Evolutionary conservation across 1,140 invertebrate genomes (phyloP).

Genomic region (Holcopasites calliopsidis): DNA sequence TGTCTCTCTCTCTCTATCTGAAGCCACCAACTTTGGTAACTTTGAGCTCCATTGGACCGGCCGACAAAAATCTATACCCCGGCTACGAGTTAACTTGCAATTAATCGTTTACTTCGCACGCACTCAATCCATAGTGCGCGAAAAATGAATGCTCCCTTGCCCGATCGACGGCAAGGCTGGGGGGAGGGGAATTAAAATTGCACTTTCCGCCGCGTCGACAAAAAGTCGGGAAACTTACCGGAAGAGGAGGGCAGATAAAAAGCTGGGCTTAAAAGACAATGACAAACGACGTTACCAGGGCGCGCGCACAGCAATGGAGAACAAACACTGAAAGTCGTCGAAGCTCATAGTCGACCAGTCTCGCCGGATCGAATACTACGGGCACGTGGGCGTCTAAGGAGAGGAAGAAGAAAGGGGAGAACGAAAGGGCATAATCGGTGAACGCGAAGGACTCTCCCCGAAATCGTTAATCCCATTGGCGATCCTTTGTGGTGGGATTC

Average conservation of each 20-base stretch:
- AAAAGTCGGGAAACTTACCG: neutral
- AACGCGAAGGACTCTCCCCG: slow-evolving; percentile 32
- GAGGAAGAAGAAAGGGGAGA: neutral
- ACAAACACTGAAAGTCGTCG: slow-evolving; percentile 17
- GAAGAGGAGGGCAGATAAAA: neutral
- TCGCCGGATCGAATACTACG: too few relatives aligned
- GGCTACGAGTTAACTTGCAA: slow-evolving; percentile 27
- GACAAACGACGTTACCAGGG: slow-evolving; percentile 26
- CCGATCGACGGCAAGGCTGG: neutral
- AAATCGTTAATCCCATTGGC: slow-evolving; percentile 59
- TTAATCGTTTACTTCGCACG: too few relatives aligned
- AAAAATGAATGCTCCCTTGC: too few relatives aligned
- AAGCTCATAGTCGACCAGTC: slow-evolving; percentile 35
- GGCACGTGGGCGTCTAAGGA: too few relatives aligned
- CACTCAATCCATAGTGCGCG: neutral
- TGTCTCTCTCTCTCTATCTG: slow-evolving; percentile 19
- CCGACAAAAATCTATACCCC: slow-evolving; percentile 37
- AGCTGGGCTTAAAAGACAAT: neutral
- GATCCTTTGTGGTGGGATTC: slow-evolving; percentile 48
- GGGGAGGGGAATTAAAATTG: neutral
- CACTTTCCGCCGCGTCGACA: neutral
- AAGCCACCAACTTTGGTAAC: too few relatives aligned
- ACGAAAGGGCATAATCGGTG: slow-evolving; percentile 2
- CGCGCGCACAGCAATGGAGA: slow-evolving; percentile 26
- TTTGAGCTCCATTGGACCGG: slow-evolving; percentile 40